phyloP scores from a whole-genome alignment of 2,113 vertebrate species.

The Sinocyclocheilus anophthalmus region DNA sequence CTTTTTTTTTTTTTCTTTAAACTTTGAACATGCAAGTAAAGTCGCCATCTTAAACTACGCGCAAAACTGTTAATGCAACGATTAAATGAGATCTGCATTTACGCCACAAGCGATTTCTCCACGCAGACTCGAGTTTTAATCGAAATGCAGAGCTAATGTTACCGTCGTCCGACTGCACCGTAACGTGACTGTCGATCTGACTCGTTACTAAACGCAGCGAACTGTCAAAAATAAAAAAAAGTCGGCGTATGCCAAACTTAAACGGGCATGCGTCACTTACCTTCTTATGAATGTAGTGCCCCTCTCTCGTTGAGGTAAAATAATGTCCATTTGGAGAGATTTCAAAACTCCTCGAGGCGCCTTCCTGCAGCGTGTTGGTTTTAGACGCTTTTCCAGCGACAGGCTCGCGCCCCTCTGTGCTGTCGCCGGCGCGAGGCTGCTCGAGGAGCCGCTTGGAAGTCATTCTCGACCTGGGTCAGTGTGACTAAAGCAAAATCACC shows the following conservation, averaged over 20 bases:
- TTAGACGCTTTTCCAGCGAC: slow-evolving; percentile 60
- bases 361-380: slow-evolving; percentile 64
- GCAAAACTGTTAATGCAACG: slow-evolving; percentile 9
- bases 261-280: slow-evolving; percentile 63
- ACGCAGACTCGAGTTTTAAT: background rate
- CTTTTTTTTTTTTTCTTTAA: slow-evolving; percentile 69
- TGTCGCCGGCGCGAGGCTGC: slow-evolving; percentile 63
- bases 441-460: slow-evolving; percentile 76
- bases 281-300: slow-evolving; percentile 69
- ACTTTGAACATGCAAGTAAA: slow-evolving; percentile 74
- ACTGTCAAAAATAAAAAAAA: background rate
- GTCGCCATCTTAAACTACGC: slow-evolving; percentile 74
- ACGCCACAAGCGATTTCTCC: background rate
- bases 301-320: slow-evolving; percentile 58
- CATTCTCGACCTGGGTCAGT: slow-evolving; percentile 69
- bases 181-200: no score
- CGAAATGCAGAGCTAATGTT: background rate
- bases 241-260: background rate
- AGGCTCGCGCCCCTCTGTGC: slow-evolving; percentile 59
- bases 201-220: no score
- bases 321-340: slow-evolving; percentile 59
- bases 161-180: background rate
- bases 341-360: slow-evolving; percentile 57
- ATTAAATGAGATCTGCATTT: background rate
- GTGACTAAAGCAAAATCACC: slow-evolving; percentile 72